Base-by-base conservation (phyloP, 37 sponge, comb jelly and placozoan genomes). In the Ianthella basta region DNA sequence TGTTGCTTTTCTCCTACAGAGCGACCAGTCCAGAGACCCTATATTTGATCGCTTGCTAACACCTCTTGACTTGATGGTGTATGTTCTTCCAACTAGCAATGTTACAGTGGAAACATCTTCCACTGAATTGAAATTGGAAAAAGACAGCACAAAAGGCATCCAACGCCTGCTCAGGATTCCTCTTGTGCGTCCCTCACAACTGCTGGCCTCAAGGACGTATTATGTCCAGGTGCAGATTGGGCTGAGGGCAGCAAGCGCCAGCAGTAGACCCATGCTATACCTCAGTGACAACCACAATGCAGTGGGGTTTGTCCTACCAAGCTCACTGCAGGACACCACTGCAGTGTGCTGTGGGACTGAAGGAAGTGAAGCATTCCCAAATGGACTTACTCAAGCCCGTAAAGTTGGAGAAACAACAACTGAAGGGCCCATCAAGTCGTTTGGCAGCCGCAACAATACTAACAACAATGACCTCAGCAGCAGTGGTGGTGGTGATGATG, bases 111-210 rank as follows among this genome's bases (percentile, higher is more conserved):
- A 44, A 44, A 44, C 50, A 8, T 44, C 50, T 8, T 4, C 54
- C 20, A 24, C 78, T 18, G 34, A 35, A 35, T 33, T 69, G 27
- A 32, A 69, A 30, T 13, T 69, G 18, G 21, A 0, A 36, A 75
- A 24, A 36, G 54, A 23, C 20, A 24, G 6, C 78, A 75, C 44
- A 19, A 3, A 38, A 2, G 78, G 54, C 24, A 23, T 75, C 16
- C 44, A 13, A 23, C 37, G 78, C 37, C 21, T 75, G 21, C 78
- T 75, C 20, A 75, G 78, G 25, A 41, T 75, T 16, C 78, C 78
- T 4, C 54, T 75, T 0, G 14, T 75, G 3, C 78, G 41, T 23
- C 78, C 78, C 54, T 75, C 78, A 39, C 78, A 75, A 50, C 44
- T 75, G n/a, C 5, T 24, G 37, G 0, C 54, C 78, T 25, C 54